These are phyloP conservation scores for Galleria mellonella DNA, from an alignment of 1,140 invertebrate genomes.

Conservation along the genomic window DNA sequence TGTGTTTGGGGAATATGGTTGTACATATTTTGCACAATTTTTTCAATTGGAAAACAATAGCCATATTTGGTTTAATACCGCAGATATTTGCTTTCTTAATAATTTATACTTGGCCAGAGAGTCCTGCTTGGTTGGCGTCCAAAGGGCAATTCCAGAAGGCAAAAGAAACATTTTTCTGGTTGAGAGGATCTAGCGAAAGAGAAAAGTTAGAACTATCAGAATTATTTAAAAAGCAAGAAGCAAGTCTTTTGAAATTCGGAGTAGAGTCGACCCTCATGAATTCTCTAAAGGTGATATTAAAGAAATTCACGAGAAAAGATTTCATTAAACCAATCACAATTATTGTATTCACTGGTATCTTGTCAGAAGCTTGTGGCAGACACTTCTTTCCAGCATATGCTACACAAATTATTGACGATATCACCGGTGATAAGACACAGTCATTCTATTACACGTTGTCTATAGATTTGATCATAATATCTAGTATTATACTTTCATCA, in stretches of 20 bases:
- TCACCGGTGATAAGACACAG: slow-evolving; percentile 32
- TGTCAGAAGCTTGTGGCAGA: slow-evolving; percentile 45
- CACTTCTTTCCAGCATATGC: slow-evolving; percentile 56
- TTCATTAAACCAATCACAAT: slow-evolving; percentile 45
- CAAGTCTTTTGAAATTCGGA: slow-evolving; percentile 1
- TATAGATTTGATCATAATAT: slow-evolving; percentile 46
- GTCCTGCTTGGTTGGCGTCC: slow-evolving; percentile 43
- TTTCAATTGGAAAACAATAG: slow-evolving; percentile 41
- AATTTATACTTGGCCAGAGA: slow-evolving; percentile 48
- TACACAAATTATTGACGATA: slow-evolving; percentile 38
- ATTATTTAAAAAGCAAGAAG: slow-evolving; percentile 35
- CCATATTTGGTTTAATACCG: slow-evolving; percentile 29
- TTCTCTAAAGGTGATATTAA: slow-evolving; percentile 17
- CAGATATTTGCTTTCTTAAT: slow-evolving; percentile 24
- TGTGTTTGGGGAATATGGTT: slow-evolving; percentile 37
- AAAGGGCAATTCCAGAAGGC: slow-evolving; percentile 33
- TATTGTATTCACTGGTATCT: slow-evolving; percentile 21
- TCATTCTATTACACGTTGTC: slow-evolving; percentile 46
- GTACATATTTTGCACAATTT: slow-evolving; percentile 38
- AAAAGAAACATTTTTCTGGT: slow-evolving; percentile 37
- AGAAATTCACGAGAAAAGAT: slow-evolving; percentile 40
- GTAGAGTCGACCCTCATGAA: not conserved
- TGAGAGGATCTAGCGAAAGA: slow-evolving; percentile 31
- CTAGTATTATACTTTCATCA: slow-evolving; percentile 27
- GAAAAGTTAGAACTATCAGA: slow-evolving; percentile 32